A percentile compares a stretch with the other conserved stretches of the same genome.
phyloP scores from a whole-genome alignment of 1,140 invertebrate genomes.

The Eubasilissa regina region DNA sequence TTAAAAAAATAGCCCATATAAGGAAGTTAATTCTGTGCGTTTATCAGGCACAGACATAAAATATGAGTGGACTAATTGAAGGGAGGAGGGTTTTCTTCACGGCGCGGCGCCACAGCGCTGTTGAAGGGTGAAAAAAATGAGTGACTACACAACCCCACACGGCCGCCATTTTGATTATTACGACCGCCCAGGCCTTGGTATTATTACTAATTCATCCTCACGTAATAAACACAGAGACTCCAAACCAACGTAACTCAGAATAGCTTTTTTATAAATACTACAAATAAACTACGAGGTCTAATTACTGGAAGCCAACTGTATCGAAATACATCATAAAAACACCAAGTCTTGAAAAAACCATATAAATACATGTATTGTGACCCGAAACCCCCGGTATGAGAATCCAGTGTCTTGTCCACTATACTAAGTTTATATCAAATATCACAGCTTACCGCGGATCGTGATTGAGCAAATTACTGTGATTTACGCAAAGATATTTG shows the following conservation, averaged over 20 bases:
- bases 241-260: background rate
- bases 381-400: too few species aligned
- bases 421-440: too few species aligned
- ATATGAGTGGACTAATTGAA: conserved; percentile 34
- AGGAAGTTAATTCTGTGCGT: conserved; percentile 28
- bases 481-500: too few species aligned
- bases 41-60: conserved; percentile 37
- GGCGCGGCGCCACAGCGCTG: background rate
- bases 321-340: too few species aligned
- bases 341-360: too few species aligned
- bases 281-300: too few species aligned
- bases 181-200: conserved; percentile 5
- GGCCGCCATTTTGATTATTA: conserved; percentile 36
- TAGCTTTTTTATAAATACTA: too few species aligned
- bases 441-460: too few species aligned
- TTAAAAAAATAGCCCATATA: conserved; percentile 31
- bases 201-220: conserved; percentile 39
- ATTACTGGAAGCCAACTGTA: too few species aligned
- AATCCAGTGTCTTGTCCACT: too few species aligned
- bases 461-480: too few species aligned
- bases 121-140: background rate
- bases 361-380: too few species aligned
- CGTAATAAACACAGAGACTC: background rate
- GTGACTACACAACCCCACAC: conserved; percentile 1
- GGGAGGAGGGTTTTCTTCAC: conserved; percentile 27